Percentiles rank a stretch among this genome's conserved stretches.
These are phyloP conservation scores for Calycopis cecrops DNA, from an alignment of 1,140 invertebrate species.

Conservation along the genomic window DNA sequence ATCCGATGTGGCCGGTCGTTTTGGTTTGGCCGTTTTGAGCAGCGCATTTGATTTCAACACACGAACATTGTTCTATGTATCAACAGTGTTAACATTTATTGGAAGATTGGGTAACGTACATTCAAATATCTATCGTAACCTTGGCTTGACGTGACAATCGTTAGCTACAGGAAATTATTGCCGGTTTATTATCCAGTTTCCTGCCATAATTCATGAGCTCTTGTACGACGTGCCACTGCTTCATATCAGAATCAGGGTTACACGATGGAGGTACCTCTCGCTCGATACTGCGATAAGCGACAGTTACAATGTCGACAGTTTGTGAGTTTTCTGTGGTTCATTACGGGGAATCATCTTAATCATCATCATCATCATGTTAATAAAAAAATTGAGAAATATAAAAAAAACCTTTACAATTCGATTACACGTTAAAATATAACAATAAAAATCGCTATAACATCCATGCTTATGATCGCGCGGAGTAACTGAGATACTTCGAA, in stretches of 20 bases:
- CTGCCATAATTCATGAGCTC: background rate
- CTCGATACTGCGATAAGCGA: no score
- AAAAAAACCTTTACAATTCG: no score
- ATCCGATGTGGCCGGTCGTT: slow-evolving; percentile 73
- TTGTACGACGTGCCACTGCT: background rate
- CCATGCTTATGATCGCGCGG: no score
- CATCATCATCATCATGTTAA: no score
- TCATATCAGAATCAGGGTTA: background rate
- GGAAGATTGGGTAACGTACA: slow-evolving; percentile 39
- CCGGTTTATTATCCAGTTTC: background rate
- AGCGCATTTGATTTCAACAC: slow-evolving; percentile 62
- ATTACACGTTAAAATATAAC: no score
- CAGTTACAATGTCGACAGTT: no score
- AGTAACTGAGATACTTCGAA: no score
- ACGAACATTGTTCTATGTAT: slow-evolving; percentile 46
- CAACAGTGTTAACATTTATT: slow-evolving; percentile 44
- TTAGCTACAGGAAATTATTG: background rate
- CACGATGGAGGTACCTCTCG: no score
- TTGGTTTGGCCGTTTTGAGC: slow-evolving; percentile 67
- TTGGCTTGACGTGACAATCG: background rate
- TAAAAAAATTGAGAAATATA: no score
- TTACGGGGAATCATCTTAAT: background rate
- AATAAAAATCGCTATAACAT: no score
- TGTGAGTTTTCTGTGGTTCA: background rate
- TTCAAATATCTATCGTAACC: background rate